A percentile compares a stretch with the other conserved stretches of the same genome.
Evolutionary conservation across 1,140 invertebrate species (phyloP).

Genomic region (Batillaria attramentaria): DNA sequence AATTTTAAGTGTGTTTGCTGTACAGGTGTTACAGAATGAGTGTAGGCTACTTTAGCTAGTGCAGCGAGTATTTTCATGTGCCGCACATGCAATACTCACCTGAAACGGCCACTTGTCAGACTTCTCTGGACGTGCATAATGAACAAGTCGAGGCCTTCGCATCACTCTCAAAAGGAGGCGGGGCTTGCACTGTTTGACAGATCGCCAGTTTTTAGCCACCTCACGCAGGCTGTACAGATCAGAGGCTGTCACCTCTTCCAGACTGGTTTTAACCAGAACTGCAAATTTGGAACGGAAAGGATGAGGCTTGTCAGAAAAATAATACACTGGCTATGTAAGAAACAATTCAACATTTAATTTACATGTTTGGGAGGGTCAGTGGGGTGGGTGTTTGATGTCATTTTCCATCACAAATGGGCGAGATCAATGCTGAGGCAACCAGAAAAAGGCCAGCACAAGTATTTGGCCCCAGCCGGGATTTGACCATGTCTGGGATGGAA

Average conservation of each 20-base stretch:
- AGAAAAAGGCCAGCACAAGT: no score
- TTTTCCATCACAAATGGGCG: no score
- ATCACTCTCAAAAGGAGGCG: conserved; percentile 47
- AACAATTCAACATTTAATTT: neutral
- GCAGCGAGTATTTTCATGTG: neutral
- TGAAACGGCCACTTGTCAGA: conserved; percentile 55
- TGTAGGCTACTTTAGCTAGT: neutral
- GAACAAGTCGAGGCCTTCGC: conserved; percentile 46
- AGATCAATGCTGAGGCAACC: no score
- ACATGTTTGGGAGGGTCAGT: neutral
- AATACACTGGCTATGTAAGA: neutral
- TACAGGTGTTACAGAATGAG: neutral
- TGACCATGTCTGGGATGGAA: no score
- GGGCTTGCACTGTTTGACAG: conserved; percentile 31
- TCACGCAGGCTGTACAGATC: conserved; percentile 47
- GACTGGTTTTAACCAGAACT: neutral
- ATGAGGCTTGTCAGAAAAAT: neutral
- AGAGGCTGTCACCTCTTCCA: neutral
- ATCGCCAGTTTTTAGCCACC: conserved; percentile 40
- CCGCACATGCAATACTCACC: conserved; percentile 27
- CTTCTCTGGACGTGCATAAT: conserved; percentile 48
- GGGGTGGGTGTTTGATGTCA: no score
- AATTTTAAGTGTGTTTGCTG: neutral
- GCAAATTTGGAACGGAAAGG: neutral
- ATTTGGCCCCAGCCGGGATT: no score